A percentile compares a stretch with the other conserved stretches of the same genome.
phyloP scores from a whole-genome alignment of 2,797 vertebrate genomes.

The Lateolabrax maculatus region DNA sequence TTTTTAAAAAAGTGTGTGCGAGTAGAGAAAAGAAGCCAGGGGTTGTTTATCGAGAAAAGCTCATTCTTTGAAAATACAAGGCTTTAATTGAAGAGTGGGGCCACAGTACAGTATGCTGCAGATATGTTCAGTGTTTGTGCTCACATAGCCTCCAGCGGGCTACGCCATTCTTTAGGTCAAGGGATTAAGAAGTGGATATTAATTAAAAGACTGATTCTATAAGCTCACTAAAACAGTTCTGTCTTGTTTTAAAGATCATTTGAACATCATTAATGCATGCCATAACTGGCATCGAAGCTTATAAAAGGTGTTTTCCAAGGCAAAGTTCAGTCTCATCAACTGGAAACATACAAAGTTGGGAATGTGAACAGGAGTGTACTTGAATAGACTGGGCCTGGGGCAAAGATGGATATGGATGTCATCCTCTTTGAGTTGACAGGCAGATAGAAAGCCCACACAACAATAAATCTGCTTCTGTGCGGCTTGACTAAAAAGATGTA shows the following conservation, averaged over 20 bases:
- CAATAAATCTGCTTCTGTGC: conserved; percentile 18
- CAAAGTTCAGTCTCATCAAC: conserved; percentile 2
- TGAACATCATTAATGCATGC: conserved; percentile 1
- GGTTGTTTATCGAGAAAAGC: background rate
- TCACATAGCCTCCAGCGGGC: background rate
- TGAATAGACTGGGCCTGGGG: conserved; percentile 52
- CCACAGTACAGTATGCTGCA: background rate
- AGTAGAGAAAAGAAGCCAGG: background rate
- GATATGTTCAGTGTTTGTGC: conserved; percentile 1
- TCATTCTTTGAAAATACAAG: conserved; percentile 19
- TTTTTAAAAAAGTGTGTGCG: background rate
- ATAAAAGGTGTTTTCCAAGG: conserved; percentile 1
- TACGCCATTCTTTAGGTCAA: background rate
- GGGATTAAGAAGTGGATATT: background rate
- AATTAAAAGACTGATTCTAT: background rate
- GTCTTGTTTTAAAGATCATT: conserved; percentile 20
- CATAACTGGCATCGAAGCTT: background rate
- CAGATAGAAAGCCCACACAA: background rate
- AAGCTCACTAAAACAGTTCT: conserved; percentile 9
- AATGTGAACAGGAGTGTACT: conserved; percentile 37
- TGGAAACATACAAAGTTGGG: conserved; percentile 21
- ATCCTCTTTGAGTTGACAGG: conserved; percentile 21
- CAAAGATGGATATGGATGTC: conserved; percentile 23
- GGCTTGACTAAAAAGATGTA: conserved; percentile 1
- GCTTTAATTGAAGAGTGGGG: background rate